These are phyloP conservation scores for Eucriotettix oculatus DNA, from an alignment of 2,888 invertebrate species.

Conservation along the genomic window DNA sequence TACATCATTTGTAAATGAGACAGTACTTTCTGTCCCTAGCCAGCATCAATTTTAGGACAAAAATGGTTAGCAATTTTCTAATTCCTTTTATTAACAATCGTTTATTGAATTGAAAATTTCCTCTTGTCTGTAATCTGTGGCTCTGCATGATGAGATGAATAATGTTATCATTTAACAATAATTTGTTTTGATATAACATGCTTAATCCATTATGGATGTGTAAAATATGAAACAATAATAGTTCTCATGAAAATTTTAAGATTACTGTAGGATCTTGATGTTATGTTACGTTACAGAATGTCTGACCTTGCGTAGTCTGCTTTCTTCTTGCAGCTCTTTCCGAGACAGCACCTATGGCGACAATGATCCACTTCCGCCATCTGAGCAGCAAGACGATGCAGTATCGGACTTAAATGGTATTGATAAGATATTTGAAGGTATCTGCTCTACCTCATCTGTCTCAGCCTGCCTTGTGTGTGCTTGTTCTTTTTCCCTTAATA, in stretches of 20 bases:
- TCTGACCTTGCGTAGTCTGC: constrained; percentile 32
- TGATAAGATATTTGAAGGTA: constrained; percentile 36
- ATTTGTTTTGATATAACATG: too few relatives aligned
- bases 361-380: constrained; percentile 31
- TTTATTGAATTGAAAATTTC: too few relatives aligned
- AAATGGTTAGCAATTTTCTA: neutral
- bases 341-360: constrained; percentile 59
- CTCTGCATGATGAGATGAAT: too few relatives aligned
- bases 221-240: too few relatives aligned
- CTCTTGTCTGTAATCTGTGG: too few relatives aligned
- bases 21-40: neutral
- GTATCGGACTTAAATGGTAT: constrained; percentile 31
- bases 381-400: constrained; percentile 14
- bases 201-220: too few relatives aligned
- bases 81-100: too few relatives aligned
- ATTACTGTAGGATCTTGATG: too few relatives aligned
- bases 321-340: constrained; percentile 73
- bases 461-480: constrained; percentile 5
- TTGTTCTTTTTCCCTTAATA: neutral
- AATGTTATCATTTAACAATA: too few relatives aligned
- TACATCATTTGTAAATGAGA: neutral
- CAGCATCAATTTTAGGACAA: neutral
- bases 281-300: neutral
- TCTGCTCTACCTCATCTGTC: constrained; percentile 10
- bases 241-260: too few relatives aligned